Evolutionary conservation across 2,113 vertebrate genomes (phyloP).

Genomic region (Bothrops jararaca): DNA sequence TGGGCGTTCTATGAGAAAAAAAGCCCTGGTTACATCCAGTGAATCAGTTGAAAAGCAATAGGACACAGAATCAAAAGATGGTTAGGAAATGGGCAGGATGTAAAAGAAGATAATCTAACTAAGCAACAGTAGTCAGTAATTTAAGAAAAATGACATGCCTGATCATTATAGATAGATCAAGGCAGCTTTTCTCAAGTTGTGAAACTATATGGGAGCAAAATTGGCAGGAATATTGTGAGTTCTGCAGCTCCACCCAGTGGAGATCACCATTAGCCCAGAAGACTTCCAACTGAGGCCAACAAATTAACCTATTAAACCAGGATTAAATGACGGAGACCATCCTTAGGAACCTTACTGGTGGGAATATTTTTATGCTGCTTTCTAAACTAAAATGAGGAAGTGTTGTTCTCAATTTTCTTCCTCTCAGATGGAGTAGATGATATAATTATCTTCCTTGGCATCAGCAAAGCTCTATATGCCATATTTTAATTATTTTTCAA

Average conservation of each 20-base stretch:
- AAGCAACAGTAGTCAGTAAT: neutral
- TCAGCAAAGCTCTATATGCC: neutral
- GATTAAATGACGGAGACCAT: neutral
- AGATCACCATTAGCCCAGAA: neutral
- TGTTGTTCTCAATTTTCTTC: neutral
- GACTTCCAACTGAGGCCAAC: neutral
- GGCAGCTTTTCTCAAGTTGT: neutral
- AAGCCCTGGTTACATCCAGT: neutral
- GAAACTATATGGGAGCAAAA: neutral
- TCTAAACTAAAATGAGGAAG: neutral
- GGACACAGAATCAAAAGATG: neutral
- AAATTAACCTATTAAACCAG: neutral
- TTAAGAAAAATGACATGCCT: neutral
- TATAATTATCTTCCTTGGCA: neutral
- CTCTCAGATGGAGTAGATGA: neutral
- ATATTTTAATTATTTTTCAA: neutral
- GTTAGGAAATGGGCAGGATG: neutral
- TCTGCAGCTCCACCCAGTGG: neutral
- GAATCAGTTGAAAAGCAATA: neutral
- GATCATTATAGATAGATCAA: neutral
- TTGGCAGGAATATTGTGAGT: neutral
- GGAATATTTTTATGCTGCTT: neutral
- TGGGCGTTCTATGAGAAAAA: no score
- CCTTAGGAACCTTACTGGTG: neutral
- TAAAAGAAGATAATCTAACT: neutral